Evolutionary conservation across 2,797 vertebrate genomes (phyloP).

Genomic region (Phrynocephalus forsythii): DNA sequence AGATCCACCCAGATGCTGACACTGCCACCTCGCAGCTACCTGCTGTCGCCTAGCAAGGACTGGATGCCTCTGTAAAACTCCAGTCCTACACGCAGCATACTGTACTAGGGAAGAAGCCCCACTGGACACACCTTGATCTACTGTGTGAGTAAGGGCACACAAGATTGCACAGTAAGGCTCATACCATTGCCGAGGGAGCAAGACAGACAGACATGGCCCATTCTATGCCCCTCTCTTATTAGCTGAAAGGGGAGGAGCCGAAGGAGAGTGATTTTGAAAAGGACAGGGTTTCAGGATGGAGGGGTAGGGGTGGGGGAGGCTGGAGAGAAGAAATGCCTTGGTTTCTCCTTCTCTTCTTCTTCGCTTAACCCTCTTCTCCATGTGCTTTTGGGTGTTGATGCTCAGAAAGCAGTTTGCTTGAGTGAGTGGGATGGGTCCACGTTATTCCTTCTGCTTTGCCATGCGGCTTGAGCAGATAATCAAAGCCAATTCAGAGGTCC

Average conservation of each 20-base stretch:
- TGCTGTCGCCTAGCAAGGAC: neutral
- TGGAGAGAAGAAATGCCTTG: neutral
- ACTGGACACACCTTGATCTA: neutral
- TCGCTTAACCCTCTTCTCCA: neutral
- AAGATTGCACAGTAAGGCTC: neutral
- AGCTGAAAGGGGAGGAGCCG: neutral
- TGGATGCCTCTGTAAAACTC: neutral
- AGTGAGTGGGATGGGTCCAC: slow-evolving; percentile 11
- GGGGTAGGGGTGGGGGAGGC: neutral
- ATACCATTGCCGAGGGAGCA: neutral
- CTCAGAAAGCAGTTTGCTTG: neutral
- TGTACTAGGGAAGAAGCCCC: neutral
- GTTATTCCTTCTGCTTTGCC: slow-evolving; percentile 20
- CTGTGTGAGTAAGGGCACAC: neutral
- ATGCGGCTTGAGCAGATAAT: slow-evolving; percentile 54
- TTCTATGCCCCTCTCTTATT: neutral
- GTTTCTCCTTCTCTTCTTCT: neutral
- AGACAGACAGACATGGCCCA: neutral
- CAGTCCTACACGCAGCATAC: neutral
- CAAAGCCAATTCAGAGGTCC: slow-evolving; percentile 61
- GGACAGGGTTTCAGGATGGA: neutral
- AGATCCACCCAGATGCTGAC: too few relatives aligned
- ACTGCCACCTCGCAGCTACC: too few relatives aligned
- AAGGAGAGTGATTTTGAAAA: neutral
- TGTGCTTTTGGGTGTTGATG: slow-evolving; percentile 10